Evolutionary conservation across 2,113 vertebrate genomes (phyloP), one percentile per base, ranked within the genome.

Genomic region (Picathartes gymnocephalus): DNA sequence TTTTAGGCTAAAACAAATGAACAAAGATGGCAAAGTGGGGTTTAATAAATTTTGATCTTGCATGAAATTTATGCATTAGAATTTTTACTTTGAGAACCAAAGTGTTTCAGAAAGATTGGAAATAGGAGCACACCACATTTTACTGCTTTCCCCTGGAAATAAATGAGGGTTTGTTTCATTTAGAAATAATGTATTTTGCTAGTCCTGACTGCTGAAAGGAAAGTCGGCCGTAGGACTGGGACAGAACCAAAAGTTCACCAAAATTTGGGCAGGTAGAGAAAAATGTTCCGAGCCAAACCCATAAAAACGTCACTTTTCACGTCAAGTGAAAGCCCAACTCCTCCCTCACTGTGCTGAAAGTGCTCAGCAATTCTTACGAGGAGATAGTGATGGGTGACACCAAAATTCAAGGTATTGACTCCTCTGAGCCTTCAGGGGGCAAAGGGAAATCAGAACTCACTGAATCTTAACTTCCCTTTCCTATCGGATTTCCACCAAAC

Each of bases 151-250:
- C 88, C 86, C 15, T 92, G 91, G 82, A 91, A 90, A 87, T 86
- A 87, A 70, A 48, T 10, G 31, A 82, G 58, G 57, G 47, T 45
- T 96, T 96, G 86, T 93, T 97, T 97, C 88, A 92, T 92, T 96
- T 69, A 66, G 89, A 95, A 97, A 91, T 80, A 85, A 76, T 44
- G 66, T 54, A 54, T 90, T 93, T 68, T 73, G 78, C 89, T 97
- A 89, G 86, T 74, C 88, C 76, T 90, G 65, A 54, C 42, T 93
- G 85, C 85, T 93, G 77, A 65, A 68, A 94, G 66, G 88, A 76
- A 81, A 88, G 57, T 35, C 23, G 2, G 28, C 51, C 56, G 3
- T 31, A 73, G 64, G 72, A 78, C 56, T 66, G 37, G 17, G 50
- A 22, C 54, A 45, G 90, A 88, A 86, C 37, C n/a, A 60, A 3